These are phyloP conservation scores for Pampus argenteus DNA, from an alignment of 2,797 vertebrate genomes.

Conservation along the genomic window DNA sequence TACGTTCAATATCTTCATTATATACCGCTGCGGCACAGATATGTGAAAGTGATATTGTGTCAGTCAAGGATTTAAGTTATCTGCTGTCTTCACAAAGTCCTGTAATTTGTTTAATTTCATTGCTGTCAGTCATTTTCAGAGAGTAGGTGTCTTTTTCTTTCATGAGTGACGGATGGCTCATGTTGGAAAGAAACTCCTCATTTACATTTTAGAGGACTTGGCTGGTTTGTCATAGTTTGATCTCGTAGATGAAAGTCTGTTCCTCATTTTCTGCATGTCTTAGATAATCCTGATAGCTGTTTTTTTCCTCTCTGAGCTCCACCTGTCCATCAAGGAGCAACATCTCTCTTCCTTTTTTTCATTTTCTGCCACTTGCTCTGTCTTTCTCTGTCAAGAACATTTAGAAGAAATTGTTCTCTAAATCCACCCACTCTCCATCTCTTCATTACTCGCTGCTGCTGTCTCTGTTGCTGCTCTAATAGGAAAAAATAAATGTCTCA, in stretches of 20 bases:
- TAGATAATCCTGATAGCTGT: conserved; percentile 44
- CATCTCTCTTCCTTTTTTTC: conserved; percentile 38
- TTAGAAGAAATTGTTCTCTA: conserved; percentile 55
- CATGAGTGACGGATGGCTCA: conserved; percentile 14
- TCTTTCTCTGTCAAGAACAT: conserved; percentile 40
- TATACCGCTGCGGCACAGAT: not conserved
- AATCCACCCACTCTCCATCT: conserved; percentile 59
- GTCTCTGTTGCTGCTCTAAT: conserved; percentile 7
- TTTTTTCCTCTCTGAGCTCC: conserved; percentile 39
- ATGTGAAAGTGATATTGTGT: conserved; percentile 44
- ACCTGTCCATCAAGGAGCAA: conserved; percentile 63
- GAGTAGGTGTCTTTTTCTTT: conserved; percentile 42
- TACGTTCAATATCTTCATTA: conserved; percentile 28
- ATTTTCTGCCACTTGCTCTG: conserved; percentile 34
- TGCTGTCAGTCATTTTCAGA: conserved; percentile 50
- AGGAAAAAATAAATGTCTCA: conserved; percentile 15
- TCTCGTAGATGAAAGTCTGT: conserved; percentile 57
- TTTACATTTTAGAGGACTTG: conserved; percentile 64
- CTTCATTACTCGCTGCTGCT: conserved; percentile 27
- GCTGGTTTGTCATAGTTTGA: conserved; percentile 57
- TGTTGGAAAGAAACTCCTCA: conserved; percentile 44
- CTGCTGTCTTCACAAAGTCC: conserved; percentile 57
- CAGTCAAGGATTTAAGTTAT: conserved; percentile 51
- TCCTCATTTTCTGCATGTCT: conserved; percentile 42
- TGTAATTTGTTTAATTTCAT: conserved; percentile 42